A percentile compares a stretch with the other conserved stretches of the same genome.
Evolutionary conservation across 2,797 vertebrate species (phyloP).

Genomic region (Phoebastria nigripes): DNA sequence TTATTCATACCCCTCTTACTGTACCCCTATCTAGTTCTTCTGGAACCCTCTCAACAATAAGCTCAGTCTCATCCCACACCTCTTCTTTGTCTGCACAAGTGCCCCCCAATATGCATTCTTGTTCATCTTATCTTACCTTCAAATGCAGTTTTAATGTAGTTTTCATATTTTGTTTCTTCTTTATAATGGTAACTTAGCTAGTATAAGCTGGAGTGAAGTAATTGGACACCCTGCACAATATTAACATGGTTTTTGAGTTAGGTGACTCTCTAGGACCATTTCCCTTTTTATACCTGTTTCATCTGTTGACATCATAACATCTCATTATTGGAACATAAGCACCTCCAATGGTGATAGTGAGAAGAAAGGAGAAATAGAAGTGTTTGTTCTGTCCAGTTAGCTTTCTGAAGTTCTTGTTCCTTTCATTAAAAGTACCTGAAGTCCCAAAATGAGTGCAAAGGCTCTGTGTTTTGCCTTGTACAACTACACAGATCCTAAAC

Average conservation of each 20-base stretch:
- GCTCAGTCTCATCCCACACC: not conserved
- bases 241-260: not conserved
- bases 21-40: not conserved
- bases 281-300: not conserved
- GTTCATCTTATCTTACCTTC: not conserved
- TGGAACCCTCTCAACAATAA: not conserved
- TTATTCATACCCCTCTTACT: not conserved
- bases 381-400: not conserved
- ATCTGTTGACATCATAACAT: not conserved
- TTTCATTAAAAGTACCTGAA: not conserved
- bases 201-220: not conserved
- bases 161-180: not conserved
- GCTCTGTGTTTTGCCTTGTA: not conserved
- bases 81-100: not conserved
- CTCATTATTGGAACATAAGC: not conserved
- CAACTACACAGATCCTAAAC: not conserved
- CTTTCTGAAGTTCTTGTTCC: not conserved
- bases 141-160: not conserved
- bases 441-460: not conserved
- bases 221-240: not conserved
- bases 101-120: not conserved
- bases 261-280: not conserved
- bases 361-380: not conserved
- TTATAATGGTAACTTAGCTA: not conserved
- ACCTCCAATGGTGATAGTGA: not conserved